Percentiles rank a stretch among this genome's conserved stretches.
These are phyloP conservation scores for Magallana nippona DNA, from an alignment of 2,888 invertebrate species.

Conservation along the genomic window DNA sequence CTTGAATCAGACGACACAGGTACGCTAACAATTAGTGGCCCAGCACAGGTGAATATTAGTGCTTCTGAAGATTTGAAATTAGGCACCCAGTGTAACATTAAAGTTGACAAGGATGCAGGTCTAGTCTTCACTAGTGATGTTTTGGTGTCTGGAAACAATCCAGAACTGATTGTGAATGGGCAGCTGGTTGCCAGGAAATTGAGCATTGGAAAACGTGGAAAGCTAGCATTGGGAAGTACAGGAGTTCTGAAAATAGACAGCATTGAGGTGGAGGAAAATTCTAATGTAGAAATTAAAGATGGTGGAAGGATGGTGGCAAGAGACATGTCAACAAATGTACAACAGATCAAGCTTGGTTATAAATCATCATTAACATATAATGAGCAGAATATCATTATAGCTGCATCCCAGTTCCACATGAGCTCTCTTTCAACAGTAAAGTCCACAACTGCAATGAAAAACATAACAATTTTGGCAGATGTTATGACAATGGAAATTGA, in stretches of 20 bases:
- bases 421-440: slow-evolving; percentile 45
- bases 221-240: slow-evolving; percentile 50
- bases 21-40: slow-evolving; percentile 39
- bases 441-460: slow-evolving; percentile 37
- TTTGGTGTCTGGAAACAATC: slow-evolving; percentile 53
- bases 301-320: slow-evolving; percentile 34
- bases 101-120: slow-evolving; percentile 48
- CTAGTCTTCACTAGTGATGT: slow-evolving; percentile 52
- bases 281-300: slow-evolving; percentile 44
- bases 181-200: slow-evolving; percentile 49
- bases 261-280: slow-evolving; percentile 54
- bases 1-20: slow-evolving; percentile 55
- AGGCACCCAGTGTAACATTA: slow-evolving; percentile 58
- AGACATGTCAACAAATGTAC: slow-evolving; percentile 18
- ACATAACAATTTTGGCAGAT: slow-evolving; percentile 43
- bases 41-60: slow-evolving; percentile 42
- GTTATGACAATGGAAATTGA: slow-evolving; percentile 49
- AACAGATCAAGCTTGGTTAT: slow-evolving; percentile 47
- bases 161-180: slow-evolving; percentile 56
- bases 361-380: slow-evolving; percentile 43
- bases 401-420: slow-evolving; percentile 49
- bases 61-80: slow-evolving; percentile 41
- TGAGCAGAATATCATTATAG: slow-evolving; percentile 42
- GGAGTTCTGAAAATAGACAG: slow-evolving; percentile 46
- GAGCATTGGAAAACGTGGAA: slow-evolving; percentile 55